phyloP scores from a whole-genome alignment of 1,140 invertebrate genomes.

The Drosophila littoralis region DNA sequence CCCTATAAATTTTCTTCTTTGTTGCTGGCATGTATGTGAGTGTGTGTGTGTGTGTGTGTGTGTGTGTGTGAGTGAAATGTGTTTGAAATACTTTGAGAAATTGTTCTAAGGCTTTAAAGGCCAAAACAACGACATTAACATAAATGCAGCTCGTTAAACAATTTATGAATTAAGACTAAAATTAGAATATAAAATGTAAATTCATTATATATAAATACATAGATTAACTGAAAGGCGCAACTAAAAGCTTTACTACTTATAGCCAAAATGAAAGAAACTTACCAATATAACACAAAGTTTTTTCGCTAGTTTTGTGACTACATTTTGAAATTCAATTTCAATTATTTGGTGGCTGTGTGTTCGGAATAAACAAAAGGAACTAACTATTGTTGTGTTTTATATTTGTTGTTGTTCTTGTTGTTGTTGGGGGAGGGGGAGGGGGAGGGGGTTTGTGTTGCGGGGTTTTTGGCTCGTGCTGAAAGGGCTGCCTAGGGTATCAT shows the following conservation, averaged over 20 bases:
- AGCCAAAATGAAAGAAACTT: not conserved
- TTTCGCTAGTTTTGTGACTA: slow-evolving; percentile 37
- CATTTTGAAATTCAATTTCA: slow-evolving; percentile 71
- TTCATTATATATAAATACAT: slow-evolving; percentile 31
- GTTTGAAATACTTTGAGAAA: slow-evolving; percentile 66
- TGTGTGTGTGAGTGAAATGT: slow-evolving; percentile 41
- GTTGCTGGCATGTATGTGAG: slow-evolving; percentile 50
- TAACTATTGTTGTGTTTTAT: not conserved
- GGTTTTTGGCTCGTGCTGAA: slow-evolving; percentile 41
- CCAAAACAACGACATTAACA: slow-evolving; percentile 46
- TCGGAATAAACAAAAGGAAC: slow-evolving; percentile 37
- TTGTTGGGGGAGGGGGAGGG: not conserved
- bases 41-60: slow-evolving; percentile 49
- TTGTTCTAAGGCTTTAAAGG: slow-evolving; percentile 41
- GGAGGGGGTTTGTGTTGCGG: slow-evolving; percentile 13
- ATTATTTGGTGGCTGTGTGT: slow-evolving; percentile 51
- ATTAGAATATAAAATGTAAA: slow-evolving; percentile 52
- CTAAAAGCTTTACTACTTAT: slow-evolving; percentile 44
- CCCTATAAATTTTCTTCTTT: slow-evolving; percentile 23
- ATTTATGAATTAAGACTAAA: slow-evolving; percentile 53
- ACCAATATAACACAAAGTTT: slow-evolving; percentile 41
- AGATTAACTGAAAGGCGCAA: slow-evolving; percentile 25
- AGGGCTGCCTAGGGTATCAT: slow-evolving; percentile 76
- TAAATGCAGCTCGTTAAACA: slow-evolving; percentile 64
- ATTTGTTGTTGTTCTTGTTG: not conserved